Evolutionary conservation across 2,113 vertebrate genomes (phyloP), one percentile per base, ranked within the genome.

Genomic region (Aspiorhynchus laticeps): DNA sequence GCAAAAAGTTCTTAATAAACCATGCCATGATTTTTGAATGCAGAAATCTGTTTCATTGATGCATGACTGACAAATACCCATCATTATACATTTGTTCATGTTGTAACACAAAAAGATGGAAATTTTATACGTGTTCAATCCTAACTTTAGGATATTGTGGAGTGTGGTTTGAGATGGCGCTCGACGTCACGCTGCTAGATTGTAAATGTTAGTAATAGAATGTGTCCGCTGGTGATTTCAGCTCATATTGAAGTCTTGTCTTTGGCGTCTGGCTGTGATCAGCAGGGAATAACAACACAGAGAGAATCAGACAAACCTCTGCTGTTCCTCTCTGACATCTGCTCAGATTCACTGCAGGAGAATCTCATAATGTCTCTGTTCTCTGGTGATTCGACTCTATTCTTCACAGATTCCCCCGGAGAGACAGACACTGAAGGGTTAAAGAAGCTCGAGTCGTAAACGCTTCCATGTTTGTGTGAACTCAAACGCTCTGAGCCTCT

Each of bases 251-350:
- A 78, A 78, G 46, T 53, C 46, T 53, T 19, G 43, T 78, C 26
- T 77, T 51, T 31, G 46, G 14, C 53, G 53, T 53, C 51, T 17
- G 1, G 51, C 51, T 0, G 51, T 19, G 56, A 59, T 59, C 56
- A 59, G 19, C 56, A 3, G 56, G 56, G 56, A 59, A 59, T 59
- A 24, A 24, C 17, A 19, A 19, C 17, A 7, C 53, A 0, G 17
- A 56, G 15, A 19, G 4, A 53, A 53, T n/a, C n/a, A 51, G 4
- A 53, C 51, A 53, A 1, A 19, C 51, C 17, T 53, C 51, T 19
- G 51, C 51, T 53, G 15, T 17, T 53, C n/a, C n/a, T 51, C 74
- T 6, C 56, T 89, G 90, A 88, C 88, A 88, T 86, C 83, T 87
- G 84, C 75, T 69, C 83, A 69, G 26, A 75, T 86, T 89, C 63